A percentile compares a stretch with the other conserved stretches of the same genome.
These are phyloP conservation scores for Echiichthys vipera DNA, from an alignment of 2,797 vertebrate genomes.

Conservation along the genomic window DNA sequence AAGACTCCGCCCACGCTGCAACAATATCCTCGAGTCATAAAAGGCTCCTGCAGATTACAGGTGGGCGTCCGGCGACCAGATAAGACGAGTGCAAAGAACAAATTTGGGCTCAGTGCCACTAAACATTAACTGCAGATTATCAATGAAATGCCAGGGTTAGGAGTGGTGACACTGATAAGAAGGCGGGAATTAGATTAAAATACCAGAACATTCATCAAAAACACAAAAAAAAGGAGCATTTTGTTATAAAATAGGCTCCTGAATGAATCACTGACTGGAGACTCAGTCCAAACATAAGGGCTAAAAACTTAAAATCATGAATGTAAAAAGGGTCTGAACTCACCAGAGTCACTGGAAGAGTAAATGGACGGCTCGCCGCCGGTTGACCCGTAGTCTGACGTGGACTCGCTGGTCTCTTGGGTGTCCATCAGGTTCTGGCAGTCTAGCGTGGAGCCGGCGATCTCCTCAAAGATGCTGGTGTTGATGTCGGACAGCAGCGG, in stretches of 20 bases:
- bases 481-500: constrained; percentile 85
- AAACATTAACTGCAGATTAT: constrained; percentile 58
- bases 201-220: background rate
- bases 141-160: constrained; percentile 10
- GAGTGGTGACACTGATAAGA: constrained; percentile 39
- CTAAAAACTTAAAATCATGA: background rate
- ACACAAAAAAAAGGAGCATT: background rate
- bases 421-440: constrained; percentile 77
- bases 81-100: constrained; percentile 51
- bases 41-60: constrained; percentile 24
- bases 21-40: background rate
- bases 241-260: background rate
- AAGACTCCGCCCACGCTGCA: background rate
- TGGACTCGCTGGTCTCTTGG: constrained; percentile 74
- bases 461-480: constrained; percentile 85
- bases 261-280: background rate
- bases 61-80: constrained; percentile 18
- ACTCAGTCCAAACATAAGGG: background rate
- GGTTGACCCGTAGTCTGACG: constrained; percentile 82
- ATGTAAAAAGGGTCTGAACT: constrained; percentile 27
- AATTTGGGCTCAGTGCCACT: constrained; percentile 27
- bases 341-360: constrained; percentile 86
- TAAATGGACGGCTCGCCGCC: constrained; percentile 79
- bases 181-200: background rate
- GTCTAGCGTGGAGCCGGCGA: constrained; percentile 83